A percentile compares a stretch with the other conserved stretches of the same genome.
phyloP scores from a whole-genome alignment of 2,797 vertebrate species.

The Lepilemur septentrionalis region DNA sequence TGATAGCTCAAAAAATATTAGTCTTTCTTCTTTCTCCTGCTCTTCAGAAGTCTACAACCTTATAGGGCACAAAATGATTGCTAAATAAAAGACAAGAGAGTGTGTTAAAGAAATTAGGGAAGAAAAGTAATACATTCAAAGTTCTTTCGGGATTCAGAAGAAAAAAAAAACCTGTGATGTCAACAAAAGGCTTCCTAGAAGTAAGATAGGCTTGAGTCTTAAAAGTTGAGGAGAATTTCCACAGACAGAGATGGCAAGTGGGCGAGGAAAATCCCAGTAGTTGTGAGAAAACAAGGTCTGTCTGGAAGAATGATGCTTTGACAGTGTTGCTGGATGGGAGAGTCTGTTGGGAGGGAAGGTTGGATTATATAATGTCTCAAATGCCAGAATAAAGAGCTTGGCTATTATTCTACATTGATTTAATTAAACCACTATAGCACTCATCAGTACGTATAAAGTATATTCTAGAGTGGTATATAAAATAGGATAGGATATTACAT shows the following conservation, averaged over 20 bases:
- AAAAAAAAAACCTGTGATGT: neutral
- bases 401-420: neutral
- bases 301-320: conserved; percentile 16
- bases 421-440: conserved; percentile 2
- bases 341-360: neutral
- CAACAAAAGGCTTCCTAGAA: conserved; percentile 16
- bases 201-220: neutral
- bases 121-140: neutral
- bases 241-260: neutral
- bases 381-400: conserved; percentile 12
- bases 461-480: conserved; percentile 12
- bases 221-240: conserved; percentile 40
- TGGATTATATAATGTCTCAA: neutral
- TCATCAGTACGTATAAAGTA: neutral
- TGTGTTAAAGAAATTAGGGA: conserved; percentile 14
- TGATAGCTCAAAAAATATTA: conserved; percentile 26
- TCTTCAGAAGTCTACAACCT: neutral
- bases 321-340: neutral
- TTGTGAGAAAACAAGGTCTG: neutral
- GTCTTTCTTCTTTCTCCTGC: neutral
- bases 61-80: conserved; percentile 13
- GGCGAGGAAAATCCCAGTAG: neutral
- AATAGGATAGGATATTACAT: neutral
- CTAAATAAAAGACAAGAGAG: conserved; percentile 30
- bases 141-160: neutral